Percentiles rank a stretch among this genome's conserved stretches.
Conservation (phyloP, 2,113 vertebrate species). For the Odontesthes bonariensis region DNA sequence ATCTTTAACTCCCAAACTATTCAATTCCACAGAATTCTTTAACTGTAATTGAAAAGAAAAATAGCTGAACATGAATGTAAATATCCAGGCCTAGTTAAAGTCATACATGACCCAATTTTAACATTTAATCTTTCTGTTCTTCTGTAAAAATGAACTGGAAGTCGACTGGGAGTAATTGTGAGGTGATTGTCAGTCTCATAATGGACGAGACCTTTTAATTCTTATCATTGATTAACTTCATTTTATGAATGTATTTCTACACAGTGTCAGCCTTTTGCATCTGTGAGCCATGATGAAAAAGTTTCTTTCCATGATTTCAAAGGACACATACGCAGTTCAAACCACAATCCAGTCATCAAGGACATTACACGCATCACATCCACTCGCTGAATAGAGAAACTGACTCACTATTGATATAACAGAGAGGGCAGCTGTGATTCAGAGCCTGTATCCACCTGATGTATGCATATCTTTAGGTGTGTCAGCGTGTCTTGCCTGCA, state of each 20-base stretch:
- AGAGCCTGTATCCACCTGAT: slow-evolving; percentile 36
- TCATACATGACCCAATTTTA: too few relatives aligned
- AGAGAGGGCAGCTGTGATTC: slow-evolving; percentile 29
- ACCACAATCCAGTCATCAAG: slow-evolving; percentile 13
- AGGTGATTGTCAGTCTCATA: background rate
- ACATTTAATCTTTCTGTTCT: too few relatives aligned
- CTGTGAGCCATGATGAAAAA: slow-evolving; percentile 1
- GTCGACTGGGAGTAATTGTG: background rate
- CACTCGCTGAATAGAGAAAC: slow-evolving; percentile 28
- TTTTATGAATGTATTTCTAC: too few relatives aligned
- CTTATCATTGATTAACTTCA: slow-evolving; percentile 36
- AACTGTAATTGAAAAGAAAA: too few relatives aligned
- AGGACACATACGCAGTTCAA: background rate
- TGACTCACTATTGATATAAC: slow-evolving; percentile 6
- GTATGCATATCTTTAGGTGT: slow-evolving; percentile 9
- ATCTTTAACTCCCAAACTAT: too few relatives aligned
- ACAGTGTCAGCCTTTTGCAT: slow-evolving; percentile 45
- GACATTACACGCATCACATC: slow-evolving; percentile 8
- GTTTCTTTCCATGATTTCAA: slow-evolving; percentile 1
- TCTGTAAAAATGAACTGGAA: background rate
- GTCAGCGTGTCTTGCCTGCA: slow-evolving; percentile 21
- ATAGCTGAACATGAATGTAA: too few relatives aligned
- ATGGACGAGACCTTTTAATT: background rate
- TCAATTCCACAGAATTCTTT: too few relatives aligned
- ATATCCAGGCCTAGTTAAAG: too few relatives aligned